phyloP scores from a whole-genome alignment of 2,113 vertebrate genomes.

The Ailurus styani region DNA sequence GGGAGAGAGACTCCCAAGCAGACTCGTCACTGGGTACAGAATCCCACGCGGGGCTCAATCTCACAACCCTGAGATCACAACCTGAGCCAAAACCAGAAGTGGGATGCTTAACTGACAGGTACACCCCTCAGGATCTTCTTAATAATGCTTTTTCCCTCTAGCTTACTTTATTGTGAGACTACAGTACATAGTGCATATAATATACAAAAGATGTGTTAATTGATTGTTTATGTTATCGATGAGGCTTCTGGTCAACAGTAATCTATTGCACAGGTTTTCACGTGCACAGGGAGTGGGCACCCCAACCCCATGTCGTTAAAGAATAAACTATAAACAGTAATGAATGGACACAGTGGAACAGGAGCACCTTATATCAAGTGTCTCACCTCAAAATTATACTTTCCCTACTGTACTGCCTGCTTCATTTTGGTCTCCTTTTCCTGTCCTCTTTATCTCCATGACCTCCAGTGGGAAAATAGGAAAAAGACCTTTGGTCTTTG shows the following conservation, averaged over 20 bases:
- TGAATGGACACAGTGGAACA: background rate
- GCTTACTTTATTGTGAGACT: background rate
- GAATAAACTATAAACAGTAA: background rate
- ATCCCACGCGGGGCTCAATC: background rate
- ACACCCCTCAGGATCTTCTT: background rate
- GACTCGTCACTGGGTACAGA: background rate
- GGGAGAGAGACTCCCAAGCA: background rate
- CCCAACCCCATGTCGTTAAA: background rate
- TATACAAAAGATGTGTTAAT: background rate
- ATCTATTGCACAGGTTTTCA: background rate
- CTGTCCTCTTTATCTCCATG: background rate
- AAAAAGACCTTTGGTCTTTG: background rate
- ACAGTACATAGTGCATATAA: background rate
- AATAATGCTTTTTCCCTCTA: background rate
- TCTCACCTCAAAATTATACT: background rate
- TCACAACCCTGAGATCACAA: background rate
- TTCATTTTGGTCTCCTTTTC: background rate
- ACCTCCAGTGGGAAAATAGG: background rate
- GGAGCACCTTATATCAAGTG: background rate
- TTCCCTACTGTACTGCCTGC: background rate
- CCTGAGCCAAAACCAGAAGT: background rate
- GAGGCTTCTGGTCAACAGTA: background rate
- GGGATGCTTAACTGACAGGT: background rate
- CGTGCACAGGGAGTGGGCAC: background rate
- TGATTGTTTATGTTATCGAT: background rate